Percentiles rank a stretch among this genome's conserved stretches.
phyloP scores from a whole-genome alignment of 1,140 invertebrate genomes.

The Drosophila funebris region DNA sequence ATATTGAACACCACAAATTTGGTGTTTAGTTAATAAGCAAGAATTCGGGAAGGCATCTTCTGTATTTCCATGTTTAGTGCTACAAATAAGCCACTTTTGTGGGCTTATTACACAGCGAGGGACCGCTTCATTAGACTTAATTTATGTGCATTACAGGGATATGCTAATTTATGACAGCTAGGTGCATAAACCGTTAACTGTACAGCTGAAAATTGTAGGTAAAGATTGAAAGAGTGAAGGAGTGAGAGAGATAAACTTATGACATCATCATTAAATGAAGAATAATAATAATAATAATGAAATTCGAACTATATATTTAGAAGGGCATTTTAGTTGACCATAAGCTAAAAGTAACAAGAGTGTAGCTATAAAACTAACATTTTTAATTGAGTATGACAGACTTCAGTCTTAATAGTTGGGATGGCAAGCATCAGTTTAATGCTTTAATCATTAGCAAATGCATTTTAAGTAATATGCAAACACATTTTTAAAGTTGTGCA shows the following conservation, averaged over 20 bases:
- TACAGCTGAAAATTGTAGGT: no score
- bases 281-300: constrained; percentile 63
- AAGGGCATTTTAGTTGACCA: constrained; percentile 11
- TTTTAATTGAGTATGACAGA: constrained; percentile 2
- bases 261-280: constrained; percentile 13
- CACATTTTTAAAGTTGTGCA: constrained; percentile 3
- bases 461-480: constrained; percentile 1
- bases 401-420: neutral
- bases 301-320: constrained; percentile 35
- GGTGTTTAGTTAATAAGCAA: no score
- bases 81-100: no score
- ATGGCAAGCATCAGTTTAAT: neutral
- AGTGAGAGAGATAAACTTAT: neutral
- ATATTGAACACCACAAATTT: no score
- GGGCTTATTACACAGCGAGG: neutral
- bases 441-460: constrained; percentile 5
- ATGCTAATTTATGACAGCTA: constrained; percentile 35
- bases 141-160: constrained; percentile 52
- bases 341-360: neutral
- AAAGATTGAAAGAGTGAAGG: neutral
- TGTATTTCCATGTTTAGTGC: no score
- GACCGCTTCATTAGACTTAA: constrained; percentile 69
- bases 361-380: neutral
- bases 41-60: no score
- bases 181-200: neutral